phyloP scores from a whole-genome alignment of 2,888 invertebrate species.

The Dione juno region DNA sequence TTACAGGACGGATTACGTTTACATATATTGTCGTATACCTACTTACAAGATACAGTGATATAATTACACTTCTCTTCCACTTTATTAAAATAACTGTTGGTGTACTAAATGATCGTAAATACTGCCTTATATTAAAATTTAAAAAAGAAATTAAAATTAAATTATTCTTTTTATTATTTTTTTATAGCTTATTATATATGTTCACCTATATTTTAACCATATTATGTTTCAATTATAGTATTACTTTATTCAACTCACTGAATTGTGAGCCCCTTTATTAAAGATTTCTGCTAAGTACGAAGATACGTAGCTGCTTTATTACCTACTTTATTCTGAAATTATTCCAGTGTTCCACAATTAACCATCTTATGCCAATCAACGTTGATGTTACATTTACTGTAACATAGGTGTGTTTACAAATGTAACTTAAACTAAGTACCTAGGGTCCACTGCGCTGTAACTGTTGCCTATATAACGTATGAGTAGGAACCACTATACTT shows the following conservation, averaged over 20 bases:
- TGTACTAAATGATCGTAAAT: constrained; percentile 10
- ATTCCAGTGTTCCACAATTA: not conserved
- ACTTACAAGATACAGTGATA: not conserved
- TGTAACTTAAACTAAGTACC: constrained; percentile 55
- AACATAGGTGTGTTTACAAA: constrained; percentile 24
- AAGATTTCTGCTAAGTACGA: not conserved
- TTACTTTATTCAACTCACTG: not conserved
- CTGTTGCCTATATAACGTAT: constrained; percentile 57
- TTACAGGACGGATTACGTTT: not conserved
- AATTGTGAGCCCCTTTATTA: constrained; percentile 3
- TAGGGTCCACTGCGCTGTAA: constrained; percentile 67
- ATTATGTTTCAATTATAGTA: not conserved
- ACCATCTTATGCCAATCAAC: no score
- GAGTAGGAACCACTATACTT: constrained; percentile 46
- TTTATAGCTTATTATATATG: constrained; percentile 8
- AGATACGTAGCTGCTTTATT: constrained; percentile 9
- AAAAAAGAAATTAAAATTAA: no score
- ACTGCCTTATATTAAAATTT: constrained; percentile 24
- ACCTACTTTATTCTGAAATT: constrained; percentile 2
- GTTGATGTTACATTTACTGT: not conserved
- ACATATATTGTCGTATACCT: not conserved
- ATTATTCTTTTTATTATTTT: no score
- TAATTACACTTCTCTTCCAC: constrained; percentile 4
- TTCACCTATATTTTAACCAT: not conserved
- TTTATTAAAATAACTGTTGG: not conserved